Evolutionary conservation across 2,888 invertebrate genomes (phyloP).

Genomic region (Hemistola chrysoprasaria): DNA sequence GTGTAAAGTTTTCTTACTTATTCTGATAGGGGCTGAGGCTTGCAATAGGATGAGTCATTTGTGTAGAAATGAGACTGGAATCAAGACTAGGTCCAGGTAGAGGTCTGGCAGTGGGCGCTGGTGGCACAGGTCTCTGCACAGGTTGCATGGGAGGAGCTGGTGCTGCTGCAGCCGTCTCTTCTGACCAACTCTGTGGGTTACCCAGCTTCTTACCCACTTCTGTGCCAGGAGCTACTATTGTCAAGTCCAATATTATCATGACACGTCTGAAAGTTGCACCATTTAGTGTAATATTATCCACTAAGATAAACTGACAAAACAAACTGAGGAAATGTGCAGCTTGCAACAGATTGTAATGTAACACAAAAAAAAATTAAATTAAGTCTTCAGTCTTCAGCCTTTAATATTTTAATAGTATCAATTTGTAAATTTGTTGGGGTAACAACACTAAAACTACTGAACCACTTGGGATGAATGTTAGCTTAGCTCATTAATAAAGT

Average conservation of each 20-base stretch:
- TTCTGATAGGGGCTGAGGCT: conserved; percentile 97
- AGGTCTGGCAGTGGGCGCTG: conserved; percentile 37
- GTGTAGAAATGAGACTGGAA: conserved; percentile 66
- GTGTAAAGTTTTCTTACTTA: conserved; percentile 84
- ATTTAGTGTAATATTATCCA: too few species aligned
- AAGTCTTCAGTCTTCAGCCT: too few species aligned
- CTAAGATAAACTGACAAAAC: too few species aligned
- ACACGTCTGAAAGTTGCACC: conserved; percentile 88
- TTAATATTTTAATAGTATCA: too few species aligned
- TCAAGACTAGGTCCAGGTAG: conserved; percentile 56
- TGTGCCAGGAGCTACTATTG: conserved; percentile 86
- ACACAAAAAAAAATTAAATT: too few species aligned
- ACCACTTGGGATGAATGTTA: too few species aligned
- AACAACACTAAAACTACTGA: too few species aligned
- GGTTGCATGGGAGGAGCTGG: conserved; percentile 45
- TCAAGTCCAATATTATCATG: conserved; percentile 91
- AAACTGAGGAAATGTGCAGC: too few species aligned
- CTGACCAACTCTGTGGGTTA: conserved; percentile 87
- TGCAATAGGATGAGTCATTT: conserved; percentile 88
- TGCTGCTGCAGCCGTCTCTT: conserved; percentile 47
- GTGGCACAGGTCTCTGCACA: conserved; percentile 24
- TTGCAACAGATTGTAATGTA: too few species aligned
- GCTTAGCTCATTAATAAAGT: too few species aligned
- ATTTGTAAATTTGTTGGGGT: too few species aligned
- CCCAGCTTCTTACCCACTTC: conserved; percentile 90